Evolutionary conservation across 2,888 invertebrate species (phyloP).

Genomic region (Zygothrica quintamaculata): DNA sequence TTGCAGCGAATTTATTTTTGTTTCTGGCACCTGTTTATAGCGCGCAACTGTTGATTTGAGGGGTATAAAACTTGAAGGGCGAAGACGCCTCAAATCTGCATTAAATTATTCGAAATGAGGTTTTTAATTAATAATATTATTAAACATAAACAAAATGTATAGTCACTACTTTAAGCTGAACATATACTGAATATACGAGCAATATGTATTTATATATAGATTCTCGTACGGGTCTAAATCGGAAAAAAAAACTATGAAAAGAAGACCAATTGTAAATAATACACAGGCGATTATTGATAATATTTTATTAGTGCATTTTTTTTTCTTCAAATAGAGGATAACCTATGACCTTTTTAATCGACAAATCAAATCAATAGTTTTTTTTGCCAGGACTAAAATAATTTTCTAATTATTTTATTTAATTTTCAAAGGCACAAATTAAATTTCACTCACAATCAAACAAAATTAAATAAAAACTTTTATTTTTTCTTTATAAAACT

Average conservation of each 20-base stretch:
- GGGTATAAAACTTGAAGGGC: neutral
- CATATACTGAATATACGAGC: constrained; percentile 3
- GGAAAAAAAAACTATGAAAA: constrained; percentile 50
- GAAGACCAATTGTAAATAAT: constrained; percentile 70
- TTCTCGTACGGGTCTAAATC: constrained; percentile 13
- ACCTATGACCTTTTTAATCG: constrained; percentile 35
- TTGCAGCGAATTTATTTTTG: constrained; percentile 69
- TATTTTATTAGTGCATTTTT: constrained; percentile 68
- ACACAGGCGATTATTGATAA: constrained; percentile 45
- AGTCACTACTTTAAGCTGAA: constrained; percentile 85
- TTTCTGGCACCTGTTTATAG: constrained; percentile 55
- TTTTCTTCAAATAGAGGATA: constrained; percentile 71
- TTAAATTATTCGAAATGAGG: constrained; percentile 70
- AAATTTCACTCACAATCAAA: constrained; percentile 62
- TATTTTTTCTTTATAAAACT: constrained; percentile 73
- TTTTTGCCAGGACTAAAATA: constrained; percentile 74
- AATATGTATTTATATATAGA: constrained; percentile 10
- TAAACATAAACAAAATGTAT: constrained; percentile 84
- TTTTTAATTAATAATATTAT: constrained; percentile 76
- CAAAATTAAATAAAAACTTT: constrained; percentile 51
- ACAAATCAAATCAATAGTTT: constrained; percentile 34
- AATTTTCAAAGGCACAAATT: constrained; percentile 44
- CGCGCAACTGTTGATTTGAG: constrained; percentile 22
- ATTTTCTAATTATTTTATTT: constrained; percentile 74
- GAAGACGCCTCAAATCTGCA: constrained; percentile 22